phyloP scores from a whole-genome alignment of 2,113 vertebrate genomes.

The Oncorhynchus keta region DNA sequence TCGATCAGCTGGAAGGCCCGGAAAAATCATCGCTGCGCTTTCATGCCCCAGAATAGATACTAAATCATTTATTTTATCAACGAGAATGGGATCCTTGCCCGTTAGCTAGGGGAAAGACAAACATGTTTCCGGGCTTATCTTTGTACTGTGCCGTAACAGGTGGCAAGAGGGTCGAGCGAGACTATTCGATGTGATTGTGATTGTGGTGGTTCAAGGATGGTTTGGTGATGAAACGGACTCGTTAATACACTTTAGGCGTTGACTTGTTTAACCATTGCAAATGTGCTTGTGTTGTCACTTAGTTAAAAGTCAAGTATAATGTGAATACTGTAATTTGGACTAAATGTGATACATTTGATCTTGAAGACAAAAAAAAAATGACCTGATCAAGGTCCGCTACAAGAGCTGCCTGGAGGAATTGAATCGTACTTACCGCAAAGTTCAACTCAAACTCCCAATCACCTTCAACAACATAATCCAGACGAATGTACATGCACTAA shows the following conservation, averaged over 20 bases:
- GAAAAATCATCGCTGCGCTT: conserved; percentile 5
- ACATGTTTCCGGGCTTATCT: conserved; percentile 24
- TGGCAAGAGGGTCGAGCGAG: not conserved
- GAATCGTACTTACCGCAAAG: conserved; percentile 49
- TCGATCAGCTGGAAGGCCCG: conserved; percentile 25
- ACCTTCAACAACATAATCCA: conserved; percentile 60
- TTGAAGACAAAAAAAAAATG: not conserved
- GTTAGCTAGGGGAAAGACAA: conserved; percentile 34
- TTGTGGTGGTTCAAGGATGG: too few species aligned
- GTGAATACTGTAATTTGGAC: not conserved
- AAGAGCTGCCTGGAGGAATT: not conserved
- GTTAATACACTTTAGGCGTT: too few species aligned
- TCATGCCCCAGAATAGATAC: conserved; percentile 37
- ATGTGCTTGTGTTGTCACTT: not conserved
- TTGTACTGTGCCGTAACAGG: conserved; percentile 15
- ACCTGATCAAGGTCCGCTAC: not conserved
- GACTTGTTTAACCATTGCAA: too few species aligned
- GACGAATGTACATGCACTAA: conserved; percentile 63
- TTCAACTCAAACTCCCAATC: conserved; percentile 28
- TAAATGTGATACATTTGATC: not conserved
- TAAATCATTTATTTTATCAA: conserved; percentile 52
- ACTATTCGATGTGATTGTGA: not conserved
- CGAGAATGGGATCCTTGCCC: conserved; percentile 33
- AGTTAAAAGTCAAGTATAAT: not conserved
- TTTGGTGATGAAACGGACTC: not conserved